These are phyloP conservation scores for Rhagoletis pomonella DNA, from an alignment of 1,140 invertebrate species.

Conservation along the genomic window DNA sequence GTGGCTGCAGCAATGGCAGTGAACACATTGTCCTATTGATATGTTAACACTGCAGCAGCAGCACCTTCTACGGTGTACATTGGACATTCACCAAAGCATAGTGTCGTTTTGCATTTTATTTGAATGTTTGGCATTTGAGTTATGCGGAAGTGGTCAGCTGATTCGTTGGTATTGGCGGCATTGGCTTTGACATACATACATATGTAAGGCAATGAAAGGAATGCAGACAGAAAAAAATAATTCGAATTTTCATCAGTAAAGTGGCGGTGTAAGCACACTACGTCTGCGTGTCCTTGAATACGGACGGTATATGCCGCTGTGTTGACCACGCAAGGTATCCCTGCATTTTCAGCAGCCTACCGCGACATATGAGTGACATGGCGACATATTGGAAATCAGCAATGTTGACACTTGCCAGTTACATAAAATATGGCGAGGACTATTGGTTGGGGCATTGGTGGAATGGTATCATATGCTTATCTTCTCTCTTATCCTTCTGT, in stretches of 20 bases:
- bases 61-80: not conserved
- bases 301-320: not conserved
- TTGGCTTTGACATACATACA: conserved; percentile 37
- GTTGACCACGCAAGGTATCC: too few relatives aligned
- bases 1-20: not conserved
- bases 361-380: conserved; percentile 29
- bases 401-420: conserved; percentile 36
- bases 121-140: conserved; percentile 21
- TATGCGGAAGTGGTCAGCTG: conserved; percentile 25
- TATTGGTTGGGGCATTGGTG: not conserved
- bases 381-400: conserved; percentile 49
- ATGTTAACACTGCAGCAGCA: not conserved
- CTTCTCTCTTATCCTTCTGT: too few relatives aligned
- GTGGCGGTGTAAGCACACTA: not conserved
- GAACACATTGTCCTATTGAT: conserved; percentile 7
- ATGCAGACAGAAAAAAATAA: not conserved
- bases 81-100: not conserved
- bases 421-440: conserved; percentile 7
- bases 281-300: not conserved
- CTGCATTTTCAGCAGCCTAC: not conserved
- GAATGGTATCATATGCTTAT: too few relatives aligned
- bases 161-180: conserved; percentile 25
- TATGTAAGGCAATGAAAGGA: conserved; percentile 26
- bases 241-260: conserved; percentile 5
- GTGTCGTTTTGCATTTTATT: not conserved